These are phyloP conservation scores for Maniola jurtina DNA, from an alignment of 1,140 invertebrate species.

Conservation along the genomic window DNA sequence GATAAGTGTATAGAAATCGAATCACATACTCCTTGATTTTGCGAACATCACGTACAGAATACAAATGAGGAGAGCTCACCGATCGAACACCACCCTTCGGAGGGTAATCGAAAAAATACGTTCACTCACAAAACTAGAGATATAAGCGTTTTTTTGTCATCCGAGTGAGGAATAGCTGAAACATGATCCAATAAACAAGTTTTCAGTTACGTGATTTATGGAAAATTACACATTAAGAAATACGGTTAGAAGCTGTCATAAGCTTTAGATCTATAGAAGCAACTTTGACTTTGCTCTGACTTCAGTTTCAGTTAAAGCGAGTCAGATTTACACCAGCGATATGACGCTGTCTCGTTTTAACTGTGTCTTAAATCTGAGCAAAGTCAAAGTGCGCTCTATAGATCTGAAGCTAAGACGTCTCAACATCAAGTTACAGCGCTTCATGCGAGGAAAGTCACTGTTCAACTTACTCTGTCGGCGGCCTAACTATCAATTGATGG, in stretches of 20 bases:
- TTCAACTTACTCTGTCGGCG: no score
- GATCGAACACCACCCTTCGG: conserved; percentile 37
- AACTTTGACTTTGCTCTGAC: no score
- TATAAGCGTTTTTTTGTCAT: conserved; percentile 28
- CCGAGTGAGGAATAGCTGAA: conserved; percentile 28
- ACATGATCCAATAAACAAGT: conserved; percentile 32
- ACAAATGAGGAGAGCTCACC: conserved; percentile 51
- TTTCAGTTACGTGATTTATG: conserved; percentile 26
- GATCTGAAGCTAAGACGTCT: no score
- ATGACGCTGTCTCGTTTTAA: no score
- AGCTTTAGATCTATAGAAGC: no score
- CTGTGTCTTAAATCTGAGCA: no score
- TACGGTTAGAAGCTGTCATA: not conserved
- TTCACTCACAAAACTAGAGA: conserved; percentile 33
- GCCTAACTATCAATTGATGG: no score
- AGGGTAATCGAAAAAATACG: conserved; percentile 42
- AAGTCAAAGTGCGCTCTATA: no score
- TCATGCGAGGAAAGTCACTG: no score
- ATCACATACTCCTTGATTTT: conserved; percentile 78
- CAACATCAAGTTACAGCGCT: no score
- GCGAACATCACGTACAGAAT: conserved; percentile 60
- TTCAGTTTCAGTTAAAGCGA: no score
- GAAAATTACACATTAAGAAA: conserved; percentile 5
- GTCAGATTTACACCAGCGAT: no score
- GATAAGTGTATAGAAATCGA: conserved; percentile 65